Conservation (phyloP, 2,888 invertebrate species). For the Anthophora plumipes region DNA sequence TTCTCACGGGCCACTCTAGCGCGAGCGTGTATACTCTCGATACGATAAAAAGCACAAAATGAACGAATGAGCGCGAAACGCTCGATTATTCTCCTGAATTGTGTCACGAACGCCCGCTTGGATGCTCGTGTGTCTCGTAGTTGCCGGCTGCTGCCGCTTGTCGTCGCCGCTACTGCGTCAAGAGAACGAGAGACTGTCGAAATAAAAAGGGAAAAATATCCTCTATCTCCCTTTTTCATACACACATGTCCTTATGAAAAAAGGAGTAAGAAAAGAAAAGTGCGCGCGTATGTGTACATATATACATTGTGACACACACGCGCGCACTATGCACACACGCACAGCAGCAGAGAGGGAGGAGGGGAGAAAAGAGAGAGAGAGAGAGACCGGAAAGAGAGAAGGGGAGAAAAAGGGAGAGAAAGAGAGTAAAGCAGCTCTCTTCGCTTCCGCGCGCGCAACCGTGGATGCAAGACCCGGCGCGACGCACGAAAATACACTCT, state of each 20-base stretch:
- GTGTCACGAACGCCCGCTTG: slow-evolving; percentile 62
- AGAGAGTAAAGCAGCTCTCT: slow-evolving; percentile 7
- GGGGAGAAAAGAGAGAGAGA: neutral
- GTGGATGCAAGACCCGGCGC: slow-evolving; percentile 31
- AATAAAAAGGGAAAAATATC: slow-evolving; percentile 23
- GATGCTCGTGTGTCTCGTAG: slow-evolving; percentile 15
- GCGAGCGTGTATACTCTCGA: slow-evolving; percentile 53
- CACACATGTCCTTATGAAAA: neutral
- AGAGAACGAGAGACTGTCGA: slow-evolving; percentile 31
- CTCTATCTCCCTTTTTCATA: slow-evolving; percentile 12
- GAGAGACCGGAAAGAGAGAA: too few species aligned
- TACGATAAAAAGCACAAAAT: slow-evolving; percentile 1
- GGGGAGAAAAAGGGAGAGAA: neutral
- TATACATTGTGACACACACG: too few species aligned
- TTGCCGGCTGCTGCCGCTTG: slow-evolving; percentile 67
- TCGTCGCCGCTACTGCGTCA: slow-evolving; percentile 61
- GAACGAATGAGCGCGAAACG: slow-evolving; percentile 59
- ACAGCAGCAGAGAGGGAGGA: too few species aligned
- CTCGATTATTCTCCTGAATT: slow-evolving; percentile 70
- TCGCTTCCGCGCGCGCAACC: slow-evolving; percentile 36
- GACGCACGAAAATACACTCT: slow-evolving; percentile 56
- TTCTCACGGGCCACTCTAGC: slow-evolving; percentile 64
- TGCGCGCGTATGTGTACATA: too few species aligned
- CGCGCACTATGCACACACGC: too few species aligned
- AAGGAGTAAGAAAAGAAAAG: neutral